Base-by-base conservation (phyloP, 2,888 invertebrate genomes). In the Mallateleia sp. region DNA sequence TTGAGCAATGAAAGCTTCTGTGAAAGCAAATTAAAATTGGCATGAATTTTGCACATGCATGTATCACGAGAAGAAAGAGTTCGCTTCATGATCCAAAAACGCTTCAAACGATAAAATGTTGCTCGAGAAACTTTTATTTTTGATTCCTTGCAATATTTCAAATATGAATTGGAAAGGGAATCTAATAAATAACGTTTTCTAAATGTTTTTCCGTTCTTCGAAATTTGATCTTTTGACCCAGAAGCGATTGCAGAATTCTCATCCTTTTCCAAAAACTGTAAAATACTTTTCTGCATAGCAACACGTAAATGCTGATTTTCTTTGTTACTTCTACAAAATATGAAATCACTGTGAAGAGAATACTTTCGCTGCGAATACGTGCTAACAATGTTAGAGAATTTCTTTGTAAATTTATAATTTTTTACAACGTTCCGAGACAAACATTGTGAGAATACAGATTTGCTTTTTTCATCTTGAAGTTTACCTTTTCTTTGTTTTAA, bases 121-220 rank as follows among this genome's bases (percentile, higher is more conserved):
- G 74, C 47, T 56, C 67, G 47, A 14, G 67, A 74, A 34, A 71
- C 42, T 50, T 34, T 32, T 38, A 79, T n/a, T 7, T 32, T 34
- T 15, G 62, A 62, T 62, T 80, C 52, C 28, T 4, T n/a, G 14
- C 38, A 24, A 62, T 42, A 80, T 22, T 81, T 81, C 56, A 18
- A 72, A 34, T 79, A 64, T 38, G 69, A 38, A 50, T 79, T 79
- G 4, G 42, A 28, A 25, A 69, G 20, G 1, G 69, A 64, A 56
- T 79, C 69, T 50, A 45, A 24, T 18, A 79, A 47, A 32, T 45
- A 79, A 18, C 79, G 62, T 81, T 81, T 81, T 45, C 80, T 72
- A 25, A 52, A 45, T n/a, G 28, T 38, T n/a, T 38, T 52, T 18
- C 71, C 79, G 28, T 71, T 69, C 71, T 69, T 47, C 18, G 67